Conservation (phyloP, 2,797 vertebrate genomes). For the Pseudochirops cupreus region DNA sequence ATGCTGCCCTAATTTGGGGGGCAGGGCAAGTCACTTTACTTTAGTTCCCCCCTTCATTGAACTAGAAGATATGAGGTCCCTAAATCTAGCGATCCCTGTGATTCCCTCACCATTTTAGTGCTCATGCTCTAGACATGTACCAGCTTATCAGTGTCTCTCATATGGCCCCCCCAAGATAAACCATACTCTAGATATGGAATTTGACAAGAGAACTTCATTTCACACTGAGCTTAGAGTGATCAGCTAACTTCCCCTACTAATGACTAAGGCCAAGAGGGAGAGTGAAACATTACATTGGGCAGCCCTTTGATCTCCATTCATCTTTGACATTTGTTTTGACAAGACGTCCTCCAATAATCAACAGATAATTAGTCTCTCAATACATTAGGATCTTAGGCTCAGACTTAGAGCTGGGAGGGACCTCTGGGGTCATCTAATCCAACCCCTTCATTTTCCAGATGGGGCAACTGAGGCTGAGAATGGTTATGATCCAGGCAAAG, state of each 20-base stretch:
- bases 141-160: not conserved
- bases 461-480: not conserved
- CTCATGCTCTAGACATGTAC: not conserved
- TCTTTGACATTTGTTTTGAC: not conserved
- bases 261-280: not conserved
- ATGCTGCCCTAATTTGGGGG: not conserved
- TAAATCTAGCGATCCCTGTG: not conserved
- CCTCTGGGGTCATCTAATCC: not conserved
- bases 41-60: not conserved
- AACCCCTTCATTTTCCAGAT: not conserved
- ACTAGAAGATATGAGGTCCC: not conserved
- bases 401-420: not conserved
- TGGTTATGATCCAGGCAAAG: not conserved
- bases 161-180: not conserved
- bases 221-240: not conserved
- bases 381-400: not conserved
- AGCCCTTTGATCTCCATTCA: not conserved
- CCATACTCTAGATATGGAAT: not conserved
- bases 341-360: not conserved
- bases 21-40: not conserved
- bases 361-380: not conserved
- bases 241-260: not conserved
- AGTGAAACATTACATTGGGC: not conserved
- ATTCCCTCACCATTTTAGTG: not conserved
- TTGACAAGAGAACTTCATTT: not conserved